These are phyloP conservation scores for Tinea pellionella DNA, from an alignment of 2,888 invertebrate genomes.

Conservation along the genomic window DNA sequence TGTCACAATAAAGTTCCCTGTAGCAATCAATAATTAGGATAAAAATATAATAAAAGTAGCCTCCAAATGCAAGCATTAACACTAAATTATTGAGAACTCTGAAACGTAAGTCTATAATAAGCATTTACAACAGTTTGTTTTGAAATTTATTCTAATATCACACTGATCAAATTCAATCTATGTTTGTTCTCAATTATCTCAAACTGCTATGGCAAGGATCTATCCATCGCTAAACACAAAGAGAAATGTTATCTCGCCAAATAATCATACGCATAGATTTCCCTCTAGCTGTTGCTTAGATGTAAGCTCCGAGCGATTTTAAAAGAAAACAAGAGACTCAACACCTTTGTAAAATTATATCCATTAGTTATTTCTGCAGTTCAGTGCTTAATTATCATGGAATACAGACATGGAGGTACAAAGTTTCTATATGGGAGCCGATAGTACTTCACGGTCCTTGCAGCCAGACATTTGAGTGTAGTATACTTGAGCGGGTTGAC, in stretches of 20 bases:
- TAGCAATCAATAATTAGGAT: conserved; percentile 3
- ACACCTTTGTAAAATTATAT: background rate
- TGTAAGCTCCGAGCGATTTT: background rate
- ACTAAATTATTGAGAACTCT: background rate
- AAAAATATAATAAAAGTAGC: conserved; percentile 4
- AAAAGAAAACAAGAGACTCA: background rate
- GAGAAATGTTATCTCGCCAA: background rate
- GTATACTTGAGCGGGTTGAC: conserved; percentile 83
- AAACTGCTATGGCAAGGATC: background rate
- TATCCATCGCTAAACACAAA: background rate
- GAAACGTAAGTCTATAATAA: background rate
- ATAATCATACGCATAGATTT: background rate
- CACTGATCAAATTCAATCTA: conserved; percentile 13
- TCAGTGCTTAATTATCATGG: conserved; percentile 59
- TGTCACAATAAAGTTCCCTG: background rate
- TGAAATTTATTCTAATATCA: conserved; percentile 26
- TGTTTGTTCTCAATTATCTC: background rate
- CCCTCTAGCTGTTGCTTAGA: background rate
- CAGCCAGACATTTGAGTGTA: conserved; percentile 87
- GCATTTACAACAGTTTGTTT: conserved; percentile 35
- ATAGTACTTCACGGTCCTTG: conserved; percentile 80
- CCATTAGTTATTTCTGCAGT: background rate
- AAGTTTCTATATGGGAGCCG: conserved; percentile 72
- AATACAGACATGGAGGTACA: conserved; percentile 65
- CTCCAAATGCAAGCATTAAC: conserved; percentile 4